Evolutionary conservation across 2,888 invertebrate species (phyloP), one percentile per base, ranked within the genome.

Genomic region (Lasius platythorax): DNA sequence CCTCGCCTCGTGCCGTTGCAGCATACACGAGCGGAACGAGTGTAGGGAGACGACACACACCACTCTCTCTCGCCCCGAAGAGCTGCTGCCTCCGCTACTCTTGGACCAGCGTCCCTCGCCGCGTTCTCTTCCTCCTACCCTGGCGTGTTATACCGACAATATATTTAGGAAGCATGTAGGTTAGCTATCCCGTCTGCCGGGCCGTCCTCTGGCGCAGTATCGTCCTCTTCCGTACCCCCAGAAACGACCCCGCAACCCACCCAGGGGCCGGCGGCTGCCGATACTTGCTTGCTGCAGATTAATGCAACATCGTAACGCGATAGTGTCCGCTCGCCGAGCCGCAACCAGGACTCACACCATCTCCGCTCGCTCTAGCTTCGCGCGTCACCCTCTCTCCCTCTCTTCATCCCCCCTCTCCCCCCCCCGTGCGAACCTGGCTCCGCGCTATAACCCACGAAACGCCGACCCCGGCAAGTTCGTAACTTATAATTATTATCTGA

Each of bases 401-500:
- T 53, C 50, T 23, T n/a, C 50, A 8, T n/a, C 50, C n/a, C n/a
- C 6, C 2, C 8, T n/a, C 50, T 8, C n/a, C 6, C 2, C 8
- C 50, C n/a, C n/a, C 6, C 50, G 37, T 63, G 43, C 72, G 75
- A 68, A 61, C 79, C 56, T 81, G 81, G 76, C 78, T 82, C 83
- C 66, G 76, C 87, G 73, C 86, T 87, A 85, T 88, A 85, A 85
- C 82, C 90, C 86, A 88, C 90, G 88, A 88, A 92, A 89, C 91
- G 92, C 92, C 89, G 87, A 91, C 85, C 88, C 89, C 87, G 87
- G 93, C 93, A 93, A 94, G 91, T 94, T 94, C 88, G 90, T 91
- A 93, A 94, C 92, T 94, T 94, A 93, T 93, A 93, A 94, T 93
- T 94, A 93, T 93, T 93, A 91, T 91, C 92, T 88, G 87, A 85